phyloP scores from a whole-genome alignment of 2,113 vertebrate species.

The Ellobius talpinus region DNA sequence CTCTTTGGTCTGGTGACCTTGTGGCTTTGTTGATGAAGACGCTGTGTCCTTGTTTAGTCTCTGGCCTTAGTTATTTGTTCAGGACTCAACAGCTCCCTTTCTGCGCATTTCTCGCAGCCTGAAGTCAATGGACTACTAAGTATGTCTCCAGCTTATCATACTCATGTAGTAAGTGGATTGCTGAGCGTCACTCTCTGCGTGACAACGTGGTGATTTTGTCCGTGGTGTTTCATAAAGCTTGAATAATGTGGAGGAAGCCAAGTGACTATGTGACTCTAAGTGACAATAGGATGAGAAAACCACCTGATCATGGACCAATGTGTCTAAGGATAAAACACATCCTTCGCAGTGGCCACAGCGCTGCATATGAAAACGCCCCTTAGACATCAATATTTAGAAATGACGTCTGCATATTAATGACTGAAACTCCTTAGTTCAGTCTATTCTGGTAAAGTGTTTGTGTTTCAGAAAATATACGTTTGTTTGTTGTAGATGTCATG shows the following conservation, averaged over 20 bases:
- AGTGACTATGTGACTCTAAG: background rate
- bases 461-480: background rate
- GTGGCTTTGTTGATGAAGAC: background rate
- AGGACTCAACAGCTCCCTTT: background rate
- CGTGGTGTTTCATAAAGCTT: background rate
- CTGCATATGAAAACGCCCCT: background rate
- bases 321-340: background rate
- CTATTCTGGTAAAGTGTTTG: background rate
- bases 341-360: background rate
- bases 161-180: background rate
- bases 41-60: background rate
- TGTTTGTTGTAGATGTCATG: background rate
- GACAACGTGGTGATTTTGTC: background rate
- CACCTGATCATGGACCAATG: background rate
- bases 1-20: background rate
- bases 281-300: background rate
- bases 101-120: background rate
- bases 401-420: background rate
- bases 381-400: background rate
- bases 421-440: background rate
- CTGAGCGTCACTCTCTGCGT: fast-evolving
- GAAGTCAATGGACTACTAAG: background rate
- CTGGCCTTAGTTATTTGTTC: background rate
- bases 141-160: background rate
- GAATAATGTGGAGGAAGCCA: background rate